Evolutionary conservation across 2,113 vertebrate species (phyloP).

Genomic region (Aegotheles bennettii): DNA sequence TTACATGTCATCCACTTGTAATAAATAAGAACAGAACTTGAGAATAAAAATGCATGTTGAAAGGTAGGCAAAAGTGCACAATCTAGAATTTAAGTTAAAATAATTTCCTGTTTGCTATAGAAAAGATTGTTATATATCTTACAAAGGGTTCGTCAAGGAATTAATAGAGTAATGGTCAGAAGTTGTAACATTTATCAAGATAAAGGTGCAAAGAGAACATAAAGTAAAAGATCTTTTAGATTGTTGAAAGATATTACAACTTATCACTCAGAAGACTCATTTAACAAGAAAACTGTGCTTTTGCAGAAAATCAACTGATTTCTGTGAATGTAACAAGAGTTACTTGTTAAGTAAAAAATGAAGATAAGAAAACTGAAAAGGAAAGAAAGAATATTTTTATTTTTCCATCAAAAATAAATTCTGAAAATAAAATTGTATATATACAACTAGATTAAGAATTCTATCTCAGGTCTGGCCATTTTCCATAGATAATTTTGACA

Average conservation of each 20-base stretch:
- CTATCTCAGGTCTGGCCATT: no score
- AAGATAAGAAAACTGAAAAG: no score
- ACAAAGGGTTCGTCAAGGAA: background rate
- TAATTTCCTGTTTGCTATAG: background rate
- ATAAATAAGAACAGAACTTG: background rate
- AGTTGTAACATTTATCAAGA: background rate
- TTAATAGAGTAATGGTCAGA: background rate
- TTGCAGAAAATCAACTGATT: background rate
- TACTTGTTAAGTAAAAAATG: no score
- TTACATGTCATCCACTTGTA: background rate
- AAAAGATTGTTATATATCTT: background rate
- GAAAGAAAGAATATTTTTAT: no score
- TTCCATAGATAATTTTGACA: no score
- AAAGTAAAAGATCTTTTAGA: background rate
- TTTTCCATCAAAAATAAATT: no score
- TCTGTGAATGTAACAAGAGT: no score
- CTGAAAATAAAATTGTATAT: no score
- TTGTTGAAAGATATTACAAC: background rate
- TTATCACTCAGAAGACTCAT: background rate
- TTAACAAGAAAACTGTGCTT: background rate
- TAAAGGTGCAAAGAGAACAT: background rate
- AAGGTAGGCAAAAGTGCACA: background rate
- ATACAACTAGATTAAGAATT: no score
- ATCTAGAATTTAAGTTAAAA: background rate
- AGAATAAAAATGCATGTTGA: background rate